A percentile compares a stretch with the other conserved stretches of the same genome.
These are phyloP conservation scores for Agonum fuliginosum DNA, from an alignment of 2,888 invertebrate species.

Conservation along the genomic window DNA sequence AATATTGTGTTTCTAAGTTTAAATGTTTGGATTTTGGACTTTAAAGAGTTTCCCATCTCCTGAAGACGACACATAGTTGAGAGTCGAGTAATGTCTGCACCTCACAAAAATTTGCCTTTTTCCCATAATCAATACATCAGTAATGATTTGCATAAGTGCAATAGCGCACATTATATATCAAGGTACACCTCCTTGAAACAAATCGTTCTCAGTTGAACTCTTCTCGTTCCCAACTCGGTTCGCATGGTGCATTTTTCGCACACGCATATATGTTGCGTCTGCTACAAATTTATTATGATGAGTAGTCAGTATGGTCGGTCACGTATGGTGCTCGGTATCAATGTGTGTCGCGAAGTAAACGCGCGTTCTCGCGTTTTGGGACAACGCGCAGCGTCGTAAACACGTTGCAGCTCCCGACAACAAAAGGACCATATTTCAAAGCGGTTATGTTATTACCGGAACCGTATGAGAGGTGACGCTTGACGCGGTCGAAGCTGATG, in stretches of 20 bases:
- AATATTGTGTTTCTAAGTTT: too few relatives aligned
- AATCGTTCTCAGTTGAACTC: too few relatives aligned
- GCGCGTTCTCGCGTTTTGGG: slow-evolving; percentile 33
- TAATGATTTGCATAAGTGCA: too few relatives aligned
- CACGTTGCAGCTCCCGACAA: slow-evolving; percentile 33
- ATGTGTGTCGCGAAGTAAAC: slow-evolving; percentile 36
- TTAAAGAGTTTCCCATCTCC: too few relatives aligned
- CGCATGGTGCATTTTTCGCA: background rate
- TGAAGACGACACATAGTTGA: too few relatives aligned
- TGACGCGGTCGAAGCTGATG: slow-evolving; percentile 64
- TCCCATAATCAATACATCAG: too few relatives aligned
- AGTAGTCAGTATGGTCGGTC: slow-evolving; percentile 38
- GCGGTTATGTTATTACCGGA: slow-evolving; percentile 52
- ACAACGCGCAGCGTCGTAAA: slow-evolving; percentile 40
- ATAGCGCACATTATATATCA: too few relatives aligned
- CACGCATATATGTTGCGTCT: slow-evolving; percentile 4
- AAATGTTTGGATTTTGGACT: too few relatives aligned
- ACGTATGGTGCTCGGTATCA: slow-evolving; percentile 21
- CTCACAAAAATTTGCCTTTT: too few relatives aligned
- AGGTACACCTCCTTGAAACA: too few relatives aligned
- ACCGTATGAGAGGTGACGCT: slow-evolving; percentile 8
- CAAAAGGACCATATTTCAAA: slow-evolving; percentile 51
- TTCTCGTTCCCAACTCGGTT: too few relatives aligned
- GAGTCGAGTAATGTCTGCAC: too few relatives aligned
- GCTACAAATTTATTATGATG: slow-evolving; percentile 50